These are phyloP conservation scores for Hipposideros larvatus DNA, from an alignment of 2,797 vertebrate genomes.

Conservation along the genomic window DNA sequence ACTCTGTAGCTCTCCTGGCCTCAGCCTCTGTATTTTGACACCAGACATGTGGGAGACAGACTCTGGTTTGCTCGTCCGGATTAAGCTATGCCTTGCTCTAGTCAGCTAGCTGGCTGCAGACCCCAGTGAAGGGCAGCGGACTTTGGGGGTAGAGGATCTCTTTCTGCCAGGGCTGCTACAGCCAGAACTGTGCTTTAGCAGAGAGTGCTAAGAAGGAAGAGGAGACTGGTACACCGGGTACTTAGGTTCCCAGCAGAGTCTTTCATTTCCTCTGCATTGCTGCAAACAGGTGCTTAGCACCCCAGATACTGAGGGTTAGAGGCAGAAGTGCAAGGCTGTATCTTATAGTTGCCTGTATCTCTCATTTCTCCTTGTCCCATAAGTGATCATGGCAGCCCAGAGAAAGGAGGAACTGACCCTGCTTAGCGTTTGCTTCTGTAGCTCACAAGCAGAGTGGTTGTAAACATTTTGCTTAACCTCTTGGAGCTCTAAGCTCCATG, in stretches of 20 bases:
- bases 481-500: background rate
- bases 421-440: accelerated
- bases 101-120: accelerated
- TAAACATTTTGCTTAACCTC: background rate
- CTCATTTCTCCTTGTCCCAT: accelerated
- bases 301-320: background rate
- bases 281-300: background rate
- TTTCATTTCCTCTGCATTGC: background rate
- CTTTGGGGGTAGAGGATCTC: background rate
- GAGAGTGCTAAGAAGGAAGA: background rate
- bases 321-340: background rate
- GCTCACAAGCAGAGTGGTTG: accelerated
- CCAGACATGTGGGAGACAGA: background rate
- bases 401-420: background rate
- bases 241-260: accelerated
- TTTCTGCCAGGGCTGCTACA: background rate
- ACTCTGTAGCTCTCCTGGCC: background rate
- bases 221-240: background rate
- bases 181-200: no score
- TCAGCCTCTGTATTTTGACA: background rate
- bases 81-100: no score
- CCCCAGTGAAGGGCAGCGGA: no score
- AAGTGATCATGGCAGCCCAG: background rate
- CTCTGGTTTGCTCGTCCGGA: background rate
- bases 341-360: background rate